These are phyloP conservation scores for Periophthalmus modestus DNA, from an alignment of 2,113 vertebrate species.

Conservation along the genomic window DNA sequence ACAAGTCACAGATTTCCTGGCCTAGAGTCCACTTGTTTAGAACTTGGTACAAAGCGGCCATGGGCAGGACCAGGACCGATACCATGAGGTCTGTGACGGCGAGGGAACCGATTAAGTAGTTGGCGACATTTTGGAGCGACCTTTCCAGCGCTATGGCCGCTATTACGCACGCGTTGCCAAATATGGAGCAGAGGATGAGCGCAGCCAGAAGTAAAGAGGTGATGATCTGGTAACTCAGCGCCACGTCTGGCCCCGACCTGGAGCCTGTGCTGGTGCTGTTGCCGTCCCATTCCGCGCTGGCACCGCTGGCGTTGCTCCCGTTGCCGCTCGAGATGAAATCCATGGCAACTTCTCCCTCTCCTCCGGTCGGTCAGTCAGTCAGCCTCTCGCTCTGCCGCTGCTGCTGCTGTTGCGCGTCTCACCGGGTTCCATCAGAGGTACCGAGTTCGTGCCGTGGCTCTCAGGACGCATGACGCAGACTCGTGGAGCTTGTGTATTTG, in stretches of 20 bases:
- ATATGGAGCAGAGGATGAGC: conserved; percentile 91
- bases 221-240: conserved; percentile 90
- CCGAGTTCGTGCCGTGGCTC: conserved; percentile 61
- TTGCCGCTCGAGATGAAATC: conserved; percentile 74
- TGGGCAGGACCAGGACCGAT: conserved; percentile 94
- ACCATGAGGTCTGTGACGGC: conserved; percentile 98
- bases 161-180: conserved; percentile 95
- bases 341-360: conserved; percentile 60
- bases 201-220: conserved; percentile 88
- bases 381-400: conserved; percentile 60
- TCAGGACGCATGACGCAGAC: conserved; percentile 76
- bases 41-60: conserved; percentile 97
- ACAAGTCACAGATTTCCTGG: conserved; percentile 93
- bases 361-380: conserved; percentile 40
- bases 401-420: conserved; percentile 40
- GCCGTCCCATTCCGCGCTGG: conserved; percentile 37
- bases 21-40: conserved; percentile 98
- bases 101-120: conserved; percentile 97
- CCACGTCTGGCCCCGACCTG: conserved; percentile 71
- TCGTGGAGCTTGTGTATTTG: conserved; percentile 40
- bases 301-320: conserved; percentile 76
- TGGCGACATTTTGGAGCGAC: conserved; percentile 95
- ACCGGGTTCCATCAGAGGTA: conserved; percentile 66
- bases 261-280: conserved; percentile 36
- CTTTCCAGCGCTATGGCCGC: conserved; percentile 93